Conservation (phyloP, 2,888 invertebrate species). For the Danaus chrysippus region DNA sequence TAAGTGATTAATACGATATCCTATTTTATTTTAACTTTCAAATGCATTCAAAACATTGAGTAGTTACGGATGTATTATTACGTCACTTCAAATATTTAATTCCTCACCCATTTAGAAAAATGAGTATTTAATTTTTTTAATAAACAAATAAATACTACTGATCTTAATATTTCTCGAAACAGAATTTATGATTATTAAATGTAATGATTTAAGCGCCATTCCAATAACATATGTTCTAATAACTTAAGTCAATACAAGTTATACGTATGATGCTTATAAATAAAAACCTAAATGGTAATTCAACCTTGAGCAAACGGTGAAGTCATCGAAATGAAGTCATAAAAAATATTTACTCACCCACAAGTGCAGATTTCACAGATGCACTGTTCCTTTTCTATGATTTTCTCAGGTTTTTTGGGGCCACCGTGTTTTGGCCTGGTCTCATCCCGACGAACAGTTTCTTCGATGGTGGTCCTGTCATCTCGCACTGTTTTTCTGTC, state of each 20-base stretch:
- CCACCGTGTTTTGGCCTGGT: conserved; percentile 61
- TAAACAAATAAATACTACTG: too few species aligned
- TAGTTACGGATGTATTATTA: too few species aligned
- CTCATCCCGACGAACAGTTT: conserved; percentile 63
- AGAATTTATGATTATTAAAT: too few species aligned
- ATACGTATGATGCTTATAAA: conserved; percentile 1
- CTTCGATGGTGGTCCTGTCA: conserved; percentile 60
- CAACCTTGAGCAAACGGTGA: conserved; percentile 15
- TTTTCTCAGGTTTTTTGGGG: conserved; percentile 67
- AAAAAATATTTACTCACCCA: conserved; percentile 82
- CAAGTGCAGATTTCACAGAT: conserved; percentile 95
- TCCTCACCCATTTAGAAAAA: too few species aligned
- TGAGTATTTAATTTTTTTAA: too few species aligned
- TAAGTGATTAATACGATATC: too few species aligned
- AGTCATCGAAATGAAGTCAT: conserved; percentile 10
- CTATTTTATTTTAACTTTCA: too few species aligned
- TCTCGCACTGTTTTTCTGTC: conserved; percentile 71
- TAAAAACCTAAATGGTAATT: conserved; percentile 8
- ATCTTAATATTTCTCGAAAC: too few species aligned
- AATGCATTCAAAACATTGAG: too few species aligned
- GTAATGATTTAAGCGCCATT: too few species aligned
- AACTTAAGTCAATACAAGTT: not conserved
- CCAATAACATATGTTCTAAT: too few species aligned
- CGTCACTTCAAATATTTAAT: too few species aligned
- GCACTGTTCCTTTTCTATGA: conserved; percentile 85